These are phyloP conservation scores for Dione vanillae DNA, from an alignment of 2,888 invertebrate species.

Conservation along the genomic window DNA sequence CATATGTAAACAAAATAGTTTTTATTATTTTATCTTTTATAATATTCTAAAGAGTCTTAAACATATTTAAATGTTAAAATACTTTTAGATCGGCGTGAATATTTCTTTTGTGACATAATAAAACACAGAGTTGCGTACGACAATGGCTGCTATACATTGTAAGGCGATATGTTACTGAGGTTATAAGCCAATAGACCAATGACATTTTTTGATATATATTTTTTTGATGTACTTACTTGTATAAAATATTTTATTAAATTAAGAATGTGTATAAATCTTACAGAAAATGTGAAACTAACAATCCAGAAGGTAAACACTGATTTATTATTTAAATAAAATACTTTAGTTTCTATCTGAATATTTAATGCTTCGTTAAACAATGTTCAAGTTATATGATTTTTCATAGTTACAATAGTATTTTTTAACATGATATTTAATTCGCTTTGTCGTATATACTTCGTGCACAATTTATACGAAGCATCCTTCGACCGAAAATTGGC, in stretches of 20 bases:
- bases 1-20: constrained; percentile 6
- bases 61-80: background rate
- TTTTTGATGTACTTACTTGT: no score
- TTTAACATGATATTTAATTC: no score
- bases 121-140: background rate
- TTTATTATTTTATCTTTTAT: constrained; percentile 2
- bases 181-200: background rate
- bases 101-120: background rate
- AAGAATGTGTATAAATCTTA: no score
- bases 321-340: background rate
- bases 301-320: background rate
- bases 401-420: background rate
- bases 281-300: no score
- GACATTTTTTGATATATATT: background rate
- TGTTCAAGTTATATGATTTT: background rate
- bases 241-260: no score
- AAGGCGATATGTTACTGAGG: constrained; percentile 3
- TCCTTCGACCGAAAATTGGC: constrained; percentile 23
- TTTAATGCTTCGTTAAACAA: background rate
- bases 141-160: background rate
- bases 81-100: background rate
- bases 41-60: background rate
- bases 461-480: background rate
- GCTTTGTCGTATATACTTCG: background rate
- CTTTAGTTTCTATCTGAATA: background rate